Evolutionary conservation across 2,797 vertebrate species (phyloP).

Genomic region (Menidia menidia): DNA sequence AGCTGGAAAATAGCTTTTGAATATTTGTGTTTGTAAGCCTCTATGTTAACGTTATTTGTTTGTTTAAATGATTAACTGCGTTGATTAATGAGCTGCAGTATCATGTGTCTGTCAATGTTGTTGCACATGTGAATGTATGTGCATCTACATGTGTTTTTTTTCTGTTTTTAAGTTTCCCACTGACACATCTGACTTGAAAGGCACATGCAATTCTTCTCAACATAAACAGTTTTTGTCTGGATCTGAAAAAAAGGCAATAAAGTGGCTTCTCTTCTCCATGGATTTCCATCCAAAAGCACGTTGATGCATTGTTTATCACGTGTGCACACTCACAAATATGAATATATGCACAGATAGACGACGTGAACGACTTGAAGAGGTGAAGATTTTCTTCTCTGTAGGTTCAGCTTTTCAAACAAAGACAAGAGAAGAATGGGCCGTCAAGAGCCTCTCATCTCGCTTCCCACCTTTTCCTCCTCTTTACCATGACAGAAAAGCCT

Average conservation of each 20-base stretch:
- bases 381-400: conserved; percentile 60
- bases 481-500: conserved; percentile 48
- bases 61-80: background rate
- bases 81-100: too few relatives aligned
- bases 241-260: conserved; percentile 13
- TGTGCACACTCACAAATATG: background rate
- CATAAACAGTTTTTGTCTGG: conserved; percentile 7
- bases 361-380: conserved; percentile 49
- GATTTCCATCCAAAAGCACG: conserved; percentile 49
- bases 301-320: conserved; percentile 53
- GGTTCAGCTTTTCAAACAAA: conserved; percentile 63
- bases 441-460: conserved; percentile 48
- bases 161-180: too few relatives aligned
- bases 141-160: background rate
- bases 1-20: conserved; percentile 13
- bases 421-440: conserved; percentile 49
- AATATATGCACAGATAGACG: conserved; percentile 17
- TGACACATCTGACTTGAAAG: conserved; percentile 18
- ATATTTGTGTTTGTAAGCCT: background rate
- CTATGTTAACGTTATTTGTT: background rate
- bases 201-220: background rate
- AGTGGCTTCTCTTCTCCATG: conserved; percentile 44
- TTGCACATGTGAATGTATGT: background rate
- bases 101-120: too few relatives aligned
- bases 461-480: conserved; percentile 48